A percentile compares a stretch with the other conserved stretches of the same genome.
These are phyloP conservation scores for Drosophila barbarae DNA, from an alignment of 2,888 invertebrate genomes.

Conservation along the genomic window DNA sequence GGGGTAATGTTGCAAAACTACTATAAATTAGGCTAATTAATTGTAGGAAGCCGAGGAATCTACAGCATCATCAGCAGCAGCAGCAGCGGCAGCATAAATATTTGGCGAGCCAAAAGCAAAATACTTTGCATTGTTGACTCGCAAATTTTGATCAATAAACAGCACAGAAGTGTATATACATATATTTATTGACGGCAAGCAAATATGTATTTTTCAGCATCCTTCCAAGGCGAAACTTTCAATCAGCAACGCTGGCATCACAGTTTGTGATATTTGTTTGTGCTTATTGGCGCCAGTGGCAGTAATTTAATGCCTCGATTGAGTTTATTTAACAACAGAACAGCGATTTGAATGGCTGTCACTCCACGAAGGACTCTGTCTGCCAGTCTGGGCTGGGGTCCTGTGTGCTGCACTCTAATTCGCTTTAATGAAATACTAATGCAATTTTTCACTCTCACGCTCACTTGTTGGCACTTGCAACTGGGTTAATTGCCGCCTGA, in stretches of 20 bases:
- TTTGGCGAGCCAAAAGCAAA: conserved; percentile 45
- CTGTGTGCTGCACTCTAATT: conserved; percentile 45
- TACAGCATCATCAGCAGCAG: conserved; percentile 7
- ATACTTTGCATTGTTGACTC: conserved; percentile 53
- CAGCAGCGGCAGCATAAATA: conserved; percentile 37
- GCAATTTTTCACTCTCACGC: conserved; percentile 51
- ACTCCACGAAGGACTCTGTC: not conserved
- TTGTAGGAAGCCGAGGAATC: conserved; percentile 18
- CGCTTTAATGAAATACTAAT: conserved; percentile 62
- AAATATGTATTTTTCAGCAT: conserved; percentile 44
- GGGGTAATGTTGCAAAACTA: conserved; percentile 5
- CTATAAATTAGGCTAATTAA: conserved; percentile 37
- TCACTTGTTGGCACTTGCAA: conserved; percentile 52
- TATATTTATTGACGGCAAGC: conserved; percentile 53
- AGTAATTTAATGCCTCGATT: conserved; percentile 71
- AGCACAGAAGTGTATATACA: conserved; percentile 5
- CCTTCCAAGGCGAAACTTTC: conserved; percentile 39
- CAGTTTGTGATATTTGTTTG: conserved; percentile 38
- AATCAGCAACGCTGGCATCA: conserved; percentile 35
- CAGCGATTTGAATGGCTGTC: conserved; percentile 35
- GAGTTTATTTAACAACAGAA: conserved; percentile 61
- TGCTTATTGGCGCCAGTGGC: conserved; percentile 55
- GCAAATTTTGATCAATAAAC: conserved; percentile 51
- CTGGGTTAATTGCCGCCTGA: conserved; percentile 60
- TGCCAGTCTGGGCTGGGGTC: not conserved